Percentiles rank a stretch among this genome's conserved stretches.
Conservation (phyloP, 2,888 invertebrate genomes). For the Scaptomyza tumidula region DNA sequence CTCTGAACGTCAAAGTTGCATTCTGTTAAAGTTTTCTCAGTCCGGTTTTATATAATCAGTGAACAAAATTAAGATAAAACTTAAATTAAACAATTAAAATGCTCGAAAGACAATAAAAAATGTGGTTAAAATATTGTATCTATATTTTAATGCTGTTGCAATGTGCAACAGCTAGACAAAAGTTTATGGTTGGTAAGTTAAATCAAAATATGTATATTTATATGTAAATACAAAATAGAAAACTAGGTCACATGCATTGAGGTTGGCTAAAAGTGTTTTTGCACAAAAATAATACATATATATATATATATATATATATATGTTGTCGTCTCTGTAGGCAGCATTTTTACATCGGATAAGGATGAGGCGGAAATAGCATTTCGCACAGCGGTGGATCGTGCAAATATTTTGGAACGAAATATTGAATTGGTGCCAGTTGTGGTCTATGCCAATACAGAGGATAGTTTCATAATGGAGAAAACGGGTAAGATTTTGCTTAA, state of each 20-base stretch:
- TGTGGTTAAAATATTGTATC: constrained; percentile 36
- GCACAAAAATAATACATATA: constrained; percentile 2
- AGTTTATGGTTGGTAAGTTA: constrained; percentile 73
- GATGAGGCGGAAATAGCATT: constrained; percentile 87
- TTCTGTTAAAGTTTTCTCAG: constrained; percentile 3
- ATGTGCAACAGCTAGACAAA: constrained; percentile 47
- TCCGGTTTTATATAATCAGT: constrained; percentile 72
- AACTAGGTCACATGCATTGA: constrained; percentile 63
- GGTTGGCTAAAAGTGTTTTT: constrained; percentile 35
- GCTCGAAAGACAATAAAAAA: constrained; percentile 33
- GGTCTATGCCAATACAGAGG: constrained; percentile 78
- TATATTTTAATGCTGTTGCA: constrained; percentile 17
- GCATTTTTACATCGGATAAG: constrained; percentile 86
- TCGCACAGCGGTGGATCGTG: constrained; percentile 85
- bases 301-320: background rate
- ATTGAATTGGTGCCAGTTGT: constrained; percentile 81
- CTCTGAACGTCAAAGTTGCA: constrained; percentile 54
- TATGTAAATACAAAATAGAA: constrained; percentile 14
- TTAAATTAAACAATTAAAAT: constrained; percentile 20
- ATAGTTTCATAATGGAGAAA: constrained; percentile 83
- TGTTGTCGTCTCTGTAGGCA: constrained; percentile 66
- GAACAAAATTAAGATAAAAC: constrained; percentile 14
- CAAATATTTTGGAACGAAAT: constrained; percentile 84
- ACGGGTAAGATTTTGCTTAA: constrained; percentile 68
- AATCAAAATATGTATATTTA: background rate